Evolutionary conservation across 2,888 invertebrate species (phyloP).

Genomic region (Agrochola macilenta): DNA sequence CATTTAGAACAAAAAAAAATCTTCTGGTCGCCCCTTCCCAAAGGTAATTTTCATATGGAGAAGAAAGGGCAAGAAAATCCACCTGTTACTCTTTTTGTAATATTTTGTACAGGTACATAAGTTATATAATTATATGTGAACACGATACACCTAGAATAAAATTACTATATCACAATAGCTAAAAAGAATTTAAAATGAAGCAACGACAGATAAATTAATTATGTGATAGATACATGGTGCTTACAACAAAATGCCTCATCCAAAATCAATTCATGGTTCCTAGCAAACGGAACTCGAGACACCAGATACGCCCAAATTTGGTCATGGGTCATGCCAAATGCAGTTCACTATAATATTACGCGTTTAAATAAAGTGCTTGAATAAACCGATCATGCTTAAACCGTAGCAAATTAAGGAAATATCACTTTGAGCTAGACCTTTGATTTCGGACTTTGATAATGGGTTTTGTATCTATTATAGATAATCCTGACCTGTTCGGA

Average conservation of each 20-base stretch:
- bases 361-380: conserved; percentile 42
- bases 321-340: conserved; percentile 63
- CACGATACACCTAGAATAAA: too few relatives aligned
- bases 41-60: too few relatives aligned
- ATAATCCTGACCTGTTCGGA: conserved; percentile 40
- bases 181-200: too few relatives aligned
- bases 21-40: too few relatives aligned
- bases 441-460: conserved; percentile 43
- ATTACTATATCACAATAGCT: too few relatives aligned
- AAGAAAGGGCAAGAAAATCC: too few relatives aligned
- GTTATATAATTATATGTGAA: too few relatives aligned
- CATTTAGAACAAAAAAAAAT: too few relatives aligned
- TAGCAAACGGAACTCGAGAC: conserved; percentile 48
- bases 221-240: too few relatives aligned
- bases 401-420: conserved; percentile 52
- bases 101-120: too few relatives aligned
- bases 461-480: conserved; percentile 18
- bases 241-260: conserved; percentile 43
- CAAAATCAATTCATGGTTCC: conserved; percentile 25
- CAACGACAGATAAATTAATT: too few relatives aligned
- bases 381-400: conserved; percentile 16
- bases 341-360: conserved; percentile 43
- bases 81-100: too few relatives aligned
- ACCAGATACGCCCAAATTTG: conserved; percentile 68
- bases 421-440: conserved; percentile 44